Conservation (phyloP, 2,797 vertebrate species). For the Lepus townsendii region DNA sequence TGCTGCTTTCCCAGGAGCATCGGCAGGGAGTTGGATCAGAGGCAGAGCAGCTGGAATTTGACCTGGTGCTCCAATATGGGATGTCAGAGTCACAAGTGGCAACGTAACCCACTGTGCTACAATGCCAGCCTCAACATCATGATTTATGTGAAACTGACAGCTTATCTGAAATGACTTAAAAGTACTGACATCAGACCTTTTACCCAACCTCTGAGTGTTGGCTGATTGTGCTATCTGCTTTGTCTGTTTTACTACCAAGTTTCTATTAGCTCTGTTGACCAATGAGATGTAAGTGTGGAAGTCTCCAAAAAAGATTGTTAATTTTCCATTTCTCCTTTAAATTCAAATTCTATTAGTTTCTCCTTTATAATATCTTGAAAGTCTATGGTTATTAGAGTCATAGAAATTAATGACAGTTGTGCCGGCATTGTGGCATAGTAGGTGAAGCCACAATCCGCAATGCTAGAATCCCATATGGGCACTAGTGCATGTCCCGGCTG, state of each 20-base stretch:
- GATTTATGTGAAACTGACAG: neutral
- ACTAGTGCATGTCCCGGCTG: too few species aligned
- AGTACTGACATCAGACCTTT: neutral
- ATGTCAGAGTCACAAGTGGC: too few species aligned
- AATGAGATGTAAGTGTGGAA: neutral
- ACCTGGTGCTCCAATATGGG: too few species aligned
- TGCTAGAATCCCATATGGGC: too few species aligned
- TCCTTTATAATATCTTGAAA: neutral
- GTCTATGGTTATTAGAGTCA: neutral
- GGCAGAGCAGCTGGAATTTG: too few species aligned
- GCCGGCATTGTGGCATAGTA: too few species aligned
- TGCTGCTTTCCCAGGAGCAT: too few species aligned
- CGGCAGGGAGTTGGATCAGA: too few species aligned
- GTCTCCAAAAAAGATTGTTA: neutral
- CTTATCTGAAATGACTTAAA: neutral
- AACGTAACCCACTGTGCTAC: too few species aligned
- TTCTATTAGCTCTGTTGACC: neutral
- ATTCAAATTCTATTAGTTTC: neutral
- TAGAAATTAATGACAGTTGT: too few species aligned
- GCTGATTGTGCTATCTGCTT: neutral
- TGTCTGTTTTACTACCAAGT: neutral
- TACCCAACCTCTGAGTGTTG: neutral
- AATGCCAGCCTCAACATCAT: neutral
- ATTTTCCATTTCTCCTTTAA: neutral
- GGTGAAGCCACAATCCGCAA: too few species aligned